Base-by-base conservation (phyloP, 2,888 invertebrate genomes). In the Anaspis maculata region DNA sequence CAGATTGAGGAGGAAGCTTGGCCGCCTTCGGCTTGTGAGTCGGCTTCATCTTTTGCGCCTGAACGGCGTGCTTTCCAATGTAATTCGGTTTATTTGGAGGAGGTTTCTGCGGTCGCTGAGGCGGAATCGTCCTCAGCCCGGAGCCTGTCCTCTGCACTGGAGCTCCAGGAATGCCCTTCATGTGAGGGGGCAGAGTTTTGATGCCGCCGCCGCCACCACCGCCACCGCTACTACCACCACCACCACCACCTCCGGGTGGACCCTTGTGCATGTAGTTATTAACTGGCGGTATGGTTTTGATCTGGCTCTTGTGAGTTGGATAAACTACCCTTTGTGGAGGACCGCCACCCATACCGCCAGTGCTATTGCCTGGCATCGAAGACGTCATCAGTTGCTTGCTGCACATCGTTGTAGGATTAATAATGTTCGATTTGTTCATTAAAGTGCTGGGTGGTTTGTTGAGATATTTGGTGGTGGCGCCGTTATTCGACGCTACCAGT, bases 51-150 rank as follows among this genome's bases (percentile, higher is more conserved):
- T 63, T 64, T 37, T 65, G 66, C 3, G 64, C 66, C 48, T 66
- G 66, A 15, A 60, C 59, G 3, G 66, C 66, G 45, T 66, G 66
- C 43, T 66, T 66, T 1, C 66, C 66, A 13, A 66, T 66, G 41
- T 66, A 66, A 45, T 66, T 66, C 2, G 64, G 56, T 48, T 64
- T 65, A 31, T 56, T 61, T n/a, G n/a, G n/a, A 3, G 61, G 49
- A 5, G 55, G 32, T 45, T 60, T 62, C 15, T 56, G 55, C 3
- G 59, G 48, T 22, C 56, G 43, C 38, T 66, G 66, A 1, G 66
- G 63, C 7, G 66, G 64, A 37, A 66, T 62, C 2, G 66, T 66
- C 29, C 62, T 47, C 27, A 66, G 41, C 10, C 64, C 64, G 3
- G 56, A 47, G 12, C 61, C 57, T 2, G 59, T 59, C 35, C 61